Evolutionary conservation across 37 sponge, comb jelly and placozoan species (phyloP).

Genomic region (Crambe crambe): DNA sequence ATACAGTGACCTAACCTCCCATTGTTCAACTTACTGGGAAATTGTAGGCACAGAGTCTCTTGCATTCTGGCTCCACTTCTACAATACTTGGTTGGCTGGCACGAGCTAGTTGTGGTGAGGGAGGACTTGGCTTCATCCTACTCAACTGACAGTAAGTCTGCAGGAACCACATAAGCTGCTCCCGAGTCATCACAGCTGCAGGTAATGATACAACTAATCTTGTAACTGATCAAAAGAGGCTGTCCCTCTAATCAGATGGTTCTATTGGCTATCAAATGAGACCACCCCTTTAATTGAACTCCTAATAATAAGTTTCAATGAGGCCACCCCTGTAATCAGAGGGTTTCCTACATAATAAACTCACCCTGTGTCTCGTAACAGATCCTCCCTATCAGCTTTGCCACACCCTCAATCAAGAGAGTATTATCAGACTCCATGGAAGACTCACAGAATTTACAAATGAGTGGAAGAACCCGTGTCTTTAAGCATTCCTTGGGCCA

Average conservation of each 20-base stretch:
- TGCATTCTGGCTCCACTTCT: not conserved
- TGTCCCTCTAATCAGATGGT: too few species aligned
- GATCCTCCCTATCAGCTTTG: conserved; percentile 26
- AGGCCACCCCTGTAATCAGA: not conserved
- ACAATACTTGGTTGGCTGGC: not conserved
- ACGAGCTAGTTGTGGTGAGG: not conserved
- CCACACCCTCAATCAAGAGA: conserved; percentile 4
- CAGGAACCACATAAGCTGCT: conserved; percentile 27
- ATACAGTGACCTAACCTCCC: not conserved
- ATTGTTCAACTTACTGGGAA: conserved; percentile 70
- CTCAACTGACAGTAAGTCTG: conserved; percentile 34
- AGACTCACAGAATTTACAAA: conserved; percentile 29
- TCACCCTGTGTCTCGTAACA: conserved; percentile 51
- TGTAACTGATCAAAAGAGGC: too few species aligned
- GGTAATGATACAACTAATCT: too few species aligned
- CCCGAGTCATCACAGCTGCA: conserved; percentile 26
- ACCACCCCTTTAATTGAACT: too few species aligned
- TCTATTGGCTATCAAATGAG: too few species aligned
- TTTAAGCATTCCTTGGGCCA: conserved; percentile 20
- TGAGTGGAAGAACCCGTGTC: conserved; percentile 12
- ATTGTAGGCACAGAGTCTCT: conserved; percentile 66
- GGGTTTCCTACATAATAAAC: not conserved
- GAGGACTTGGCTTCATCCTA: not conserved
- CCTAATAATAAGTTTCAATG: too few species aligned
- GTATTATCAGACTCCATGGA: conserved; percentile 9